Base-by-base conservation (phyloP, 2,113 vertebrate genomes). In the Thunnus maccoyii region DNA sequence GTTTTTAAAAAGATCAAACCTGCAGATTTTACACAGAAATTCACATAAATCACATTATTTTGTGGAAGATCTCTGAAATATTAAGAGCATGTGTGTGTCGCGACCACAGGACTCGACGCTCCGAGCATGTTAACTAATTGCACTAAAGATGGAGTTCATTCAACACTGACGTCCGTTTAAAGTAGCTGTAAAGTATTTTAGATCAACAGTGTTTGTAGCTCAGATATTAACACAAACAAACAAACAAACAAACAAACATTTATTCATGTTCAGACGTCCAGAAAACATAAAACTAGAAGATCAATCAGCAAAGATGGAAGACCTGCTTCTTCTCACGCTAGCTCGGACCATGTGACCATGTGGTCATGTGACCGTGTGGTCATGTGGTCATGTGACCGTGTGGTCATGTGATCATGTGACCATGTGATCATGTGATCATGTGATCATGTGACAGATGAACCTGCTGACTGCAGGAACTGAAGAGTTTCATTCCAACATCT, bases 91-190 rank as follows among this genome's bases (percentile, higher is more conserved):
- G 22, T 22, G 22, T 22, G 22, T 22, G 22, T 22, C 22, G 22
- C 22, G 22, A 22, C 22, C 22, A 22, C 22, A 22, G 22, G 22
- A 22, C 22, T 22, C 22, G 22, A 22, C 22, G 22, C 22, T 22
- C 22, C 22, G 22, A 22, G 36, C 91, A 92, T 91, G 90, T 82
- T 68, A 4, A 90, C 83, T 63, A 90, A 89, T 91, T 92, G 91
- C 93, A 94, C 91, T 92, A 86, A 92, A 91, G 83, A 90, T 83
- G 75, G 86, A 22, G 22, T 22, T 22, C 22, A 22, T 22, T 22
- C 22, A 22, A 22, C 1, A 22, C 22, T 22, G 22, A 22, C 64
- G 65, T 87, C 62, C 56, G 71, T 85, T 84, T 73, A 70, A 87
- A 44, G 69, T 82, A 88, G 74, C 46, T 90, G 85, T 89, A 60